phyloP scores from a whole-genome alignment of 2,888 invertebrate genomes.

The Pardosa pseudoannulata region DNA sequence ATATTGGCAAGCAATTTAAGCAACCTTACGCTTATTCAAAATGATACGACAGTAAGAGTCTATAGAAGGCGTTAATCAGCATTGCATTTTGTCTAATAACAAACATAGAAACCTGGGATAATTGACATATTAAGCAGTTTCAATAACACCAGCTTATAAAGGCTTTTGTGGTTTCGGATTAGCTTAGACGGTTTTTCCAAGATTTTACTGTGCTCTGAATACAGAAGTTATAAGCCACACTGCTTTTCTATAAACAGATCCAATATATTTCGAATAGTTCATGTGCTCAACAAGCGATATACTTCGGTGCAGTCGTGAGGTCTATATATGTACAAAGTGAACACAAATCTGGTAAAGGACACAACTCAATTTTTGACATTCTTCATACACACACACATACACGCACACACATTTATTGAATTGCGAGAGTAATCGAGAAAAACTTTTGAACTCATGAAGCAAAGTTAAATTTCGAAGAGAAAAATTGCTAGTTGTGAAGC shows the following conservation, averaged over 20 bases:
- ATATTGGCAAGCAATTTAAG: no score
- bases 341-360: constrained; percentile 14
- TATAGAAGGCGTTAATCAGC: no score
- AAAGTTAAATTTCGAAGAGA: constrained; percentile 6
- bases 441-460: background rate
- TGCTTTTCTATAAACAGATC: background rate
- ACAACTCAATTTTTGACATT: background rate
- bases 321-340: constrained; percentile 6
- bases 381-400: background rate
- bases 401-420: background rate
- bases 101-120: no score
- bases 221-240: background rate
- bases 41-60: no score
- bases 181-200: no score
- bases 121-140: no score
- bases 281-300: constrained; percentile 2
- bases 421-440: constrained; percentile 2
- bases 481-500: constrained; percentile 15
- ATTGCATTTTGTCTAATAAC: no score
- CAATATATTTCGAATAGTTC: background rate
- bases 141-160: no score
- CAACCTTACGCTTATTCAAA: no score
- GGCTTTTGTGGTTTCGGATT: no score
- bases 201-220: background rate
- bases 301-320: background rate